Evolutionary conservation across 2,797 vertebrate genomes (phyloP).

Genomic region (Epinephelus malabaricus): DNA sequence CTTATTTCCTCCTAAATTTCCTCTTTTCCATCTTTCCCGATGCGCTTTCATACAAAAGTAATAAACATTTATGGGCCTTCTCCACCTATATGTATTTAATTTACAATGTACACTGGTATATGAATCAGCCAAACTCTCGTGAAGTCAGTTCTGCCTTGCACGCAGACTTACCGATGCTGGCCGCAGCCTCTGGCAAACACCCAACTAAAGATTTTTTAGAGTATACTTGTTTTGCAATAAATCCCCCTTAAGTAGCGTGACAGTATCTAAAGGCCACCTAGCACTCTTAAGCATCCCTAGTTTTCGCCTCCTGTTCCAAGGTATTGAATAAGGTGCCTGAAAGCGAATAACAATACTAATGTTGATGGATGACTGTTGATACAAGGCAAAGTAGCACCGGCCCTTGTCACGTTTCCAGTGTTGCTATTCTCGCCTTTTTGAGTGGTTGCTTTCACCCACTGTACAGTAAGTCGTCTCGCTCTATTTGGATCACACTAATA

Average conservation of each 20-base stretch:
- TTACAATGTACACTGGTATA: conserved; percentile 44
- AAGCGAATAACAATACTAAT: conserved; percentile 77
- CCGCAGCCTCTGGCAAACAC: conserved; percentile 64
- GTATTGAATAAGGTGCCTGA: conserved; percentile 76
- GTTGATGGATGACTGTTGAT: conserved; percentile 78
- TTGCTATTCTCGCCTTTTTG: conserved; percentile 45
- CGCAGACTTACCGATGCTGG: conserved; percentile 35
- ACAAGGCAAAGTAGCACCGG: conserved; percentile 56
- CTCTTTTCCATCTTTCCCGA: conserved; percentile 4
- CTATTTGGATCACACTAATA: conserved; percentile 49
- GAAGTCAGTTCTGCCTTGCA: conserved; percentile 14
- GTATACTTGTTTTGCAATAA: conserved; percentile 79
- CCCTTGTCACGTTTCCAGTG: conserved; percentile 65
- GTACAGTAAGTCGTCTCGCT: conserved; percentile 8
- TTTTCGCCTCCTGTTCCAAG: conserved; percentile 54
- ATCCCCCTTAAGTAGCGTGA: conserved; percentile 79
- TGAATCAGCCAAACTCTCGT: conserved; percentile 31
- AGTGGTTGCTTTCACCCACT: conserved; percentile 23
- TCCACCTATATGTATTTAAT: conserved; percentile 63
- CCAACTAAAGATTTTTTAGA: conserved; percentile 81
- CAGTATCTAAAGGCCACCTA: conserved; percentile 79
- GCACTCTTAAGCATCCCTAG: conserved; percentile 60
- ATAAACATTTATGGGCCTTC: conserved; percentile 56
- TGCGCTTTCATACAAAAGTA: conserved; percentile 35
- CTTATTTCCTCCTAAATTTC: conserved; percentile 20